Percentiles rank a stretch among this genome's conserved stretches.
phyloP scores from a whole-genome alignment of 2,113 vertebrate genomes.

The Nerophis ophidion region DNA sequence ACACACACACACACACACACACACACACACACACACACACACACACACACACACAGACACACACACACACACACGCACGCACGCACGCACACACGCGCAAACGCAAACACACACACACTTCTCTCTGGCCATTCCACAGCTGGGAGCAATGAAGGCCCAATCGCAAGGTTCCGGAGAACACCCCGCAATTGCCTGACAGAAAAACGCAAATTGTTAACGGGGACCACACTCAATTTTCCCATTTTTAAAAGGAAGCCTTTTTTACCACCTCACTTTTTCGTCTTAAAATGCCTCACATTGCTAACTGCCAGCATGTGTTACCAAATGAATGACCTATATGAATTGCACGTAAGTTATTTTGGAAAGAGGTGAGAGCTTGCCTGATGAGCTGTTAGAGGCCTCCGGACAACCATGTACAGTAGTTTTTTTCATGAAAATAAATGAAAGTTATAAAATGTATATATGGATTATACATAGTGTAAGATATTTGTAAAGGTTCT shows the following conservation, averaged over 20 bases:
- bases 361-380: slow-evolving; percentile 4
- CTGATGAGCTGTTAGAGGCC: slow-evolving; percentile 1
- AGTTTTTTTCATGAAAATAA: no score
- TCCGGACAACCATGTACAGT: not conserved
- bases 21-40: not conserved
- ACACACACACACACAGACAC: no score
- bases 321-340: slow-evolving; percentile 9
- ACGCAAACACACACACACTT: slow-evolving; percentile 30
- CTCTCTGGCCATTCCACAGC: slow-evolving; percentile 66
- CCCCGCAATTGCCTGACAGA: slow-evolving; percentile 72
- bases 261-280: slow-evolving; percentile 50
- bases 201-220: slow-evolving; percentile 72
- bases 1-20: no score
- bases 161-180: slow-evolving; percentile 67
- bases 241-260: slow-evolving; percentile 63
- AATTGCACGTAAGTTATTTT: slow-evolving; percentile 1
- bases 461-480: no score
- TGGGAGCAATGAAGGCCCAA: slow-evolving; percentile 71
- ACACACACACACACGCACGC: not conserved
- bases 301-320: slow-evolving; percentile 35
- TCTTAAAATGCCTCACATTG: slow-evolving; percentile 49
- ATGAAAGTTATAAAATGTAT: no score
- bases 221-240: slow-evolving; percentile 73
- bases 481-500: no score
- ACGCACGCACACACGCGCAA: no score